Conservation (phyloP, 2,888 invertebrate genomes). For the Loripinus fragilis region DNA sequence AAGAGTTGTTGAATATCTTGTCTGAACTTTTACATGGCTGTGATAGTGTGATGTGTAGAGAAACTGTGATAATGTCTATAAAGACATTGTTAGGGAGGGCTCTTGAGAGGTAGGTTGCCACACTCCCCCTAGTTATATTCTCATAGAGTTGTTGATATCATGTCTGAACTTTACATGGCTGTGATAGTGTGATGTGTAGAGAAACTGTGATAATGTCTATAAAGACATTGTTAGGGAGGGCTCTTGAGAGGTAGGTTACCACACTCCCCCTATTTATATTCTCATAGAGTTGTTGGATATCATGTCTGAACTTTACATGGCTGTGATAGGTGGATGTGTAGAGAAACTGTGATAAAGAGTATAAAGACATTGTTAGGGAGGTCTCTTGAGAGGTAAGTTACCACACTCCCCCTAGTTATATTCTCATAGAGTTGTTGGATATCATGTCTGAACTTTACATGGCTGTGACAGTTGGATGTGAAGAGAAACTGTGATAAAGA, state of each 20-base stretch:
- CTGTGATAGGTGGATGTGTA: slow-evolving; percentile 70
- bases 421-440: no score
- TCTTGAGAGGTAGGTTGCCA: no score
- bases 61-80: slow-evolving; percentile 65
- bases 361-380: slow-evolving; percentile 67
- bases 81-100: no score
- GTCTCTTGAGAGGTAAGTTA: slow-evolving; percentile 69
- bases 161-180: slow-evolving; percentile 68
- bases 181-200: slow-evolving; percentile 71
- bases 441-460: no score
- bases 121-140: no score
- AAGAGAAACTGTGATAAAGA: no score
- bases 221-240: slow-evolving; percentile 62
- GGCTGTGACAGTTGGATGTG: no score
- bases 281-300: slow-evolving; percentile 73
- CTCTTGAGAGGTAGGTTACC: slow-evolving; percentile 71
- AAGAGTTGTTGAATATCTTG: slow-evolving; percentile 70
- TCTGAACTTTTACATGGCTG: slow-evolving; percentile 69
- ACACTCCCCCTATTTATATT: no score
- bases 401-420: no score
- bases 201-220: slow-evolving; percentile 68
- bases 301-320: slow-evolving; percentile 69
- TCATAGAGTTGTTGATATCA: slow-evolving; percentile 72
- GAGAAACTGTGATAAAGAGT: slow-evolving; percentile 68
- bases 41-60: slow-evolving; percentile 72